phyloP scores from a whole-genome alignment of 2,797 vertebrate genomes.

The Acestrorhynchus altus region DNA sequence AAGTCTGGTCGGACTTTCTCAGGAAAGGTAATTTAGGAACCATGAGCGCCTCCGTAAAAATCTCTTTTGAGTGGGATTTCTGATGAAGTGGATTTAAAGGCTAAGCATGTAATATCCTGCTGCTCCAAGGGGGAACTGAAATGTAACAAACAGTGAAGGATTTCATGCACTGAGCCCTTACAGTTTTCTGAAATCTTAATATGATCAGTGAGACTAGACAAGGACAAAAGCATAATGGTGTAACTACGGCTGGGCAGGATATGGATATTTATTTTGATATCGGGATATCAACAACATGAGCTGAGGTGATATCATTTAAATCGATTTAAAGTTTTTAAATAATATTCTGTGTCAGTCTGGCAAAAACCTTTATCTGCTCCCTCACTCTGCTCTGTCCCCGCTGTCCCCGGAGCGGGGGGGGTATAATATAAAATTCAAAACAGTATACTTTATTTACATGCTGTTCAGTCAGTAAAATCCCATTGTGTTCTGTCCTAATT shows the following conservation, averaged over 20 bases:
- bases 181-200: constrained; percentile 2
- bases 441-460: not conserved
- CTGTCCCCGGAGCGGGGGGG: too few species aligned
- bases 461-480: not conserved
- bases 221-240: not conserved
- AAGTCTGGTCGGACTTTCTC: constrained; percentile 95
- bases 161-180: constrained; percentile 16
- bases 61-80: not conserved
- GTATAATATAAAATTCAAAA: not conserved
- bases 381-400: too few species aligned
- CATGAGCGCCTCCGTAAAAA: constrained; percentile 10
- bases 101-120: constrained; percentile 54
- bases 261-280: too few species aligned
- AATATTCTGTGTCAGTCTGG: too few species aligned
- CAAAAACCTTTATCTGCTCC: too few species aligned
- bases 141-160: constrained; percentile 27
- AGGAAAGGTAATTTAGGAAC: constrained; percentile 87
- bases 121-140: not conserved
- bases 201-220: not conserved
- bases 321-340: too few species aligned
- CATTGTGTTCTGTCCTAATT: constrained; percentile 10
- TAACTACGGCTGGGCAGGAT: too few species aligned
- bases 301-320: too few species aligned
- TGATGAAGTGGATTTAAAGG: constrained; percentile 24
- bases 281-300: too few species aligned